These are phyloP conservation scores for Ciconia maguari DNA, from an alignment of 2,113 vertebrate species.

Conservation along the genomic window DNA sequence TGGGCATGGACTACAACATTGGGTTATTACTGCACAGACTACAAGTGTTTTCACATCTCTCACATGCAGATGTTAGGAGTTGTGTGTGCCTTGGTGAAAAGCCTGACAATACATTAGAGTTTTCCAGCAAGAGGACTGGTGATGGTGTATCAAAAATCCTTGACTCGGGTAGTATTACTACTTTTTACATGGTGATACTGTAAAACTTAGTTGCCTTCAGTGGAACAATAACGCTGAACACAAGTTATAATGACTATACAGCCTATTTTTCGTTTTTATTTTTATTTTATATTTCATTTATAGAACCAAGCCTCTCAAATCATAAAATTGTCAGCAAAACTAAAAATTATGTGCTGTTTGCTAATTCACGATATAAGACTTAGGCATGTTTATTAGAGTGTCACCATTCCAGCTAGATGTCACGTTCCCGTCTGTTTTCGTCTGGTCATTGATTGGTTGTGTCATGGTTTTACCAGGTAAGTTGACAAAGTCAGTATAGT, in stretches of 20 bases:
- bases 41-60: background rate
- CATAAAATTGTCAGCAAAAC: background rate
- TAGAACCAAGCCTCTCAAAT: background rate
- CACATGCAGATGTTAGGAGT: background rate
- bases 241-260: background rate
- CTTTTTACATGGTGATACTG: background rate
- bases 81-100: background rate
- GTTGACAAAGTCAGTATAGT: background rate
- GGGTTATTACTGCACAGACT: background rate
- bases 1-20: background rate
- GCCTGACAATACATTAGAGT: background rate
- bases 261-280: background rate
- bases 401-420: background rate
- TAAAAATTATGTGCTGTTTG: background rate
- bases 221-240: background rate
- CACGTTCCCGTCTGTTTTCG: background rate
- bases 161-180: background rate
- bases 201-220: background rate
- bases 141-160: background rate
- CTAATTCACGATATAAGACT: background rate
- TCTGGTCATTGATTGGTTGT: background rate
- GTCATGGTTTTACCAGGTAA: background rate
- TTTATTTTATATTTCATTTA: background rate
- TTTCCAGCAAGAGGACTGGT: background rate
- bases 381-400: background rate